A percentile compares a stretch with the other conserved stretches of the same genome.
phyloP scores from a whole-genome alignment of 2,888 invertebrate species.

The Cyrtodaria siliqua region DNA sequence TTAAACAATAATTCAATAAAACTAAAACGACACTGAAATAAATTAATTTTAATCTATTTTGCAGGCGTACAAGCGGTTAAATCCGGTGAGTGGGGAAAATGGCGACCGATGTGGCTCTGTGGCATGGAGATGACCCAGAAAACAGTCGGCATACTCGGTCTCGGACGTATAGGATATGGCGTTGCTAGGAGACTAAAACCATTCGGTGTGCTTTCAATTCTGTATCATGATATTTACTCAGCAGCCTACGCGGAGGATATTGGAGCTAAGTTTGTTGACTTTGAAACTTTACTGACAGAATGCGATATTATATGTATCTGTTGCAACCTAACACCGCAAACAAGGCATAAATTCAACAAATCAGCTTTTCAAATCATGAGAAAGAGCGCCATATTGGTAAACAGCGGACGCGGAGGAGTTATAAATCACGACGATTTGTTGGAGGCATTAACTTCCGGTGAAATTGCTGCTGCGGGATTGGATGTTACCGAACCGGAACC shows the following conservation, averaged over 20 bases:
- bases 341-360: constrained; percentile 92
- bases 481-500: constrained; percentile 98
- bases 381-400: constrained; percentile 93
- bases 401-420: constrained; percentile 90
- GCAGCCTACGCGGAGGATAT: constrained; percentile 86
- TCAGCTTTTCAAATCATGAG: constrained; percentile 95
- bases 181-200: constrained; percentile 77
- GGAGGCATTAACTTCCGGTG: constrained; percentile 90
- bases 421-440: constrained; percentile 92
- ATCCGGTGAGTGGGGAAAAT: constrained; percentile 94
- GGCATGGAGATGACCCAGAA: constrained; percentile 92
- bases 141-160: constrained; percentile 88
- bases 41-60: constrained; percentile 10
- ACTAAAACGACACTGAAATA: no score
- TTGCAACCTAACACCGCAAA: constrained; percentile 92
- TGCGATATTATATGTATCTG: constrained; percentile 95
- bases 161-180: constrained; percentile 84
- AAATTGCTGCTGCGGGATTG: constrained; percentile 93
- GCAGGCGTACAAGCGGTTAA: constrained; percentile 82
- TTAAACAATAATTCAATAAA: no score
- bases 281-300: constrained; percentile 90
- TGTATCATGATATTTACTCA: constrained; percentile 73
- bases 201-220: constrained; percentile 72
- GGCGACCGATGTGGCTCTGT: constrained; percentile 96
- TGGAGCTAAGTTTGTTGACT: constrained; percentile 90